Base-by-base conservation (phyloP, 2,888 invertebrate species). In the Neelides folsomi region DNA sequence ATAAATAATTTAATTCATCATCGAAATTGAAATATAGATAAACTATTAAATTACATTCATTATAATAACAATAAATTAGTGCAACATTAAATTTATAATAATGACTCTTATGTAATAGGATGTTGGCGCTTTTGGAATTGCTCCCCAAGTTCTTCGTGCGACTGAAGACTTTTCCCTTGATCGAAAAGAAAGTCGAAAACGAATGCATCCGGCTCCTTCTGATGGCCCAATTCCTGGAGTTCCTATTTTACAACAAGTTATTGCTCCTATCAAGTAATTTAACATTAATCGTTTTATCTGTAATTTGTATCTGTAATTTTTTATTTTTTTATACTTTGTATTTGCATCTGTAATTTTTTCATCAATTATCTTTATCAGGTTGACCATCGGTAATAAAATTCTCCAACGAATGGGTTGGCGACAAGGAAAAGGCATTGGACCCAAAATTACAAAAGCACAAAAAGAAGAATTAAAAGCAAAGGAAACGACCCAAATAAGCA, bases 331-430 rank as follows among this genome's bases (percentile, higher is more conserved):
- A n/a, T n/a, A n/a, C n/a, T n/a, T n/a, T n/a, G n/a, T n/a, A n/a
- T n/a, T n/a, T n/a, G n/a, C n/a, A n/a, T n/a, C n/a, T n/a, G n/a
- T n/a, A n/a, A n/a, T n/a, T n/a, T n/a, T n/a, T n/a, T n/a, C n/a
- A n/a, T n/a, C n/a, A n/a, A n/a, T n/a, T n/a, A n/a, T n/a, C n/a
- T n/a, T n/a, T n/a, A n/a, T 13, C 19, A 89, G 86, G 60, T 85
- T 90, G 68, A 89, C 93, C 0, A 80, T 92, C 8, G 95, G 95
- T 0, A 81, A 90, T 41, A 76, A 78, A 55, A 77, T 98, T 66
- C 73, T 98, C 37, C 80, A 82, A 50, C 81, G 81, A 60, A 88
- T 97, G 83, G 95, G 95, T 1, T 93, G 95, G 87, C 81, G 82
- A 63, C 82, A 82, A 2, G 90, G 92, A 0, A 86, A 90, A 70